Base-by-base conservation (phyloP, 1,140 invertebrate species). In the Lasaia peninsularis region DNA sequence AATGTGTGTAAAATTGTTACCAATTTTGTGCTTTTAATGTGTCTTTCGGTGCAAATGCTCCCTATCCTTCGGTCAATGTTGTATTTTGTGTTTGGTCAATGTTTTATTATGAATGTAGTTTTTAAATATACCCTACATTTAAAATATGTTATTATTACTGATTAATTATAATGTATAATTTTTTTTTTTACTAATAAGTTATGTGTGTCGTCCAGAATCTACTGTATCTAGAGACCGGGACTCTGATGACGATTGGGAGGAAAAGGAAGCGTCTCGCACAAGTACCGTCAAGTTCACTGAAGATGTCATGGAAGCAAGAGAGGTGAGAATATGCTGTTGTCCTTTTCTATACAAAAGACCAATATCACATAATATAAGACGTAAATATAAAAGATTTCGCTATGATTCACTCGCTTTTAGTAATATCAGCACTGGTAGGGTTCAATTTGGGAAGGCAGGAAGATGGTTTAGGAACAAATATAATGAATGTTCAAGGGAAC, bases 251-350 rank as follows among this genome's bases (percentile, higher is more conserved):
- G 92, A 91, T 56, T 95, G 94, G 92, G 93, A 95, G 83, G 94
- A 95, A 67, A 91, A 92, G 60, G 95, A 96, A 75, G 93, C 93
- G 1, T 95, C 95, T 1, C 90, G 96, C 55, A 95, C 94, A 6
- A 94, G 96, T 75, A 95, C 94, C 3, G 96, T 98, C 64, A 97
- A 97, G 85, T 98, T 98, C 85, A 95, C 94, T 28, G 96, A 97
- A 79, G 94, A 95, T 55, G 91, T 92, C 24, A 92, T 93, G 20
- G 94, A 94, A 79, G 92, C 92, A 49, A 95, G 93, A 92, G 94
- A 94, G 91, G 93, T 93, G 90, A 93, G 86, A 52, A 44, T 71
- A 65, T 85, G 79, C 68, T 86, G 86, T 83, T 84, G 72, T 76
- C 59, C 62, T 12, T 68, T 68, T 63, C 24, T 58, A 48, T 57